Conservation (phyloP, 2,888 invertebrate genomes). For the Volucella bombylans region DNA sequence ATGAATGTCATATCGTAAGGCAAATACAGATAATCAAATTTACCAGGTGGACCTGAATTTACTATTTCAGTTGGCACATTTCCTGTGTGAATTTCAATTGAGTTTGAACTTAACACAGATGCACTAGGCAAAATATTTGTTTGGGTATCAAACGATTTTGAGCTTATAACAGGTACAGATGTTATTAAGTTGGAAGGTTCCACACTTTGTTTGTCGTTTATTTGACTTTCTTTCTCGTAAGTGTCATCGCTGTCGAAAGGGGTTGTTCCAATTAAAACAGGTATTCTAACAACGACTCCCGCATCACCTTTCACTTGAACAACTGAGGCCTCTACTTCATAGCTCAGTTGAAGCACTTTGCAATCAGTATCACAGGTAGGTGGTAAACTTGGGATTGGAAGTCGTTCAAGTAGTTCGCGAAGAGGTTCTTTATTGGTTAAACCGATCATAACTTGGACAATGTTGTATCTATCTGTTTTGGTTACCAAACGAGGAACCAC, state of each 20-base stretch:
- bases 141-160: constrained; percentile 59
- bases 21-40: constrained; percentile 39
- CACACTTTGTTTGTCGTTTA: background rate
- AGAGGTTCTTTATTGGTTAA: constrained; percentile 39
- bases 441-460: constrained; percentile 45
- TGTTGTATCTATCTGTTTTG: constrained; percentile 36
- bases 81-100: constrained; percentile 57
- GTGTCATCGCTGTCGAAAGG: constrained; percentile 16
- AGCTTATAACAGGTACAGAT: constrained; percentile 17
- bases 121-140: constrained; percentile 2
- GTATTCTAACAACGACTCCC: constrained; percentile 74
- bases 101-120: constrained; percentile 25
- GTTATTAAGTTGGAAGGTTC: background rate
- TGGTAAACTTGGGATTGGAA: constrained; percentile 61
- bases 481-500: constrained; percentile 33
- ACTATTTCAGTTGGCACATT: background rate
- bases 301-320: constrained; percentile 74
- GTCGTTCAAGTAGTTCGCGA: constrained; percentile 55
- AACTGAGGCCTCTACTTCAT: constrained; percentile 78
- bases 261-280: constrained; percentile 76
- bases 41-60: constrained; percentile 76
- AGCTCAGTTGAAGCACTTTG: constrained; percentile 77
- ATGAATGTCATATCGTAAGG: background rate
- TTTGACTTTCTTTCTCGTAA: background rate
- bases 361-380: constrained; percentile 76